Base-by-base conservation (phyloP, 2,888 invertebrate genomes). In the Hyalella azteca region DNA sequence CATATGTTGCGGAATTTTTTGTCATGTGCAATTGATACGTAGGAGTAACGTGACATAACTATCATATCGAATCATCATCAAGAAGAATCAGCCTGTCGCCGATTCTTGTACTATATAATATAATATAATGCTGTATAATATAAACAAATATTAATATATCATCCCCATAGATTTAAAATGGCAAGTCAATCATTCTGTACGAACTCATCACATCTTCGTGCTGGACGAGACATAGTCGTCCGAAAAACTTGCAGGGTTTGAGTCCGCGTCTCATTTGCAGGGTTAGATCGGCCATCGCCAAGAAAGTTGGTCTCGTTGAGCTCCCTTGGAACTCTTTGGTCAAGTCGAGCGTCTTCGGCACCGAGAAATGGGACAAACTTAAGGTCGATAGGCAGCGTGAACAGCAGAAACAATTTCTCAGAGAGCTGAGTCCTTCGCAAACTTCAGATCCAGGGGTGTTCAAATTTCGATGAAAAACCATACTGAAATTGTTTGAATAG, bases 221-320 rank as follows among this genome's bases (percentile, higher is more conserved):
- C n/a, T n/a, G n/a, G n/a, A n/a, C n/a, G n/a, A n/a, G n/a, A n/a
- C n/a, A n/a, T n/a, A n/a, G n/a, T n/a, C n/a, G n/a, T n/a, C n/a
- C n/a, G n/a, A n/a, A n/a, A n/a, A 9, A 54, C 9, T 9, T 54
- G 0, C 1, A 45, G 22, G 9, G 54, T 5, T 26, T 4, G 26
- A 54, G 26, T 26, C 4, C 22, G 22, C 29, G 7, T n/a, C 45
- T n/a, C 29, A 11, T 45, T 7, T 45, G 26, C 75, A 75, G 75
- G 45, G 75, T 75, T 15, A 32, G 75, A 45, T 75, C 75, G 3
- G 29, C 9, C 45, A 75, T 75, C 26, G 75, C 75, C 29, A 41
- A 75, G 75, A 75, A 75, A 29, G 75, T 45, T 41, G 75, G 75
- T 5, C 75, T 75, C 2, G 22, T 45, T 7, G 75, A 75, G 75